Percentiles rank a stretch among this genome's conserved stretches.
Conservation (phyloP, 1,140 invertebrate genomes). For the Lordiphosa collinella region DNA sequence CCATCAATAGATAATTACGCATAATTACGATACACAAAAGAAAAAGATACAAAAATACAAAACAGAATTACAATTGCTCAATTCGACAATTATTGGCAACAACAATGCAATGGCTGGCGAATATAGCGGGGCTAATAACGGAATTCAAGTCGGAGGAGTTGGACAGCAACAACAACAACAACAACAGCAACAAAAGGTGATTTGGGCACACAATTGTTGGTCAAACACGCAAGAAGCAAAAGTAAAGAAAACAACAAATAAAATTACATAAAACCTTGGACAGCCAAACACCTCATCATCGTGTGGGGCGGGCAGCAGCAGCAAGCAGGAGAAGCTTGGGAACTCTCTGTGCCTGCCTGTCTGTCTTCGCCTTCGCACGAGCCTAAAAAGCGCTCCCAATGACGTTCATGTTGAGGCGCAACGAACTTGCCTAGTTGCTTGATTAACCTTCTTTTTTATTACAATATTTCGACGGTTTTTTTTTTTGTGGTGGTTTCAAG, state of each 20-base stretch:
- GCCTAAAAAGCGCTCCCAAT: not conserved
- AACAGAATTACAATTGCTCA: conserved; percentile 8
- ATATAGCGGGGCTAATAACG: conserved; percentile 1
- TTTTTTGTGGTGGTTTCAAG: conserved; percentile 43
- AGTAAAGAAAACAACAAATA: conserved; percentile 44
- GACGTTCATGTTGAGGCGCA: not conserved
- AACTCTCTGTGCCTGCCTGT: conserved; percentile 45
- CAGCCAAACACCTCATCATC: conserved; percentile 4
- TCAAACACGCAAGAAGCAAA: conserved; percentile 62
- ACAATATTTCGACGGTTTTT: conserved; percentile 42
- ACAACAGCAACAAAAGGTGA: not conserved
- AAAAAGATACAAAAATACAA: not conserved
- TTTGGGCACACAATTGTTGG: conserved; percentile 14
- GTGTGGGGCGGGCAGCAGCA: not conserved
- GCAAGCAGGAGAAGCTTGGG: conserved; percentile 41
- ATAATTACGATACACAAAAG: not conserved
- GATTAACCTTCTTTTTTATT: conserved; percentile 67
- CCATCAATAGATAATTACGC: conserved; percentile 5
- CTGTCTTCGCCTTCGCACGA: conserved; percentile 17
- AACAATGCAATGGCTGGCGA: not conserved
- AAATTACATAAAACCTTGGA: conserved; percentile 70
- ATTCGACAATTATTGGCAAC: conserved; percentile 8
- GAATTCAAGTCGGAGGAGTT: conserved; percentile 24
- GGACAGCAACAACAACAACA: conserved; percentile 25
- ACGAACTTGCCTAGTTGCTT: conserved; percentile 52